A percentile compares a stretch with the other conserved stretches of the same genome.
phyloP scores from a whole-genome alignment of 2,113 vertebrate genomes.

The Pungitius pungitius region DNA sequence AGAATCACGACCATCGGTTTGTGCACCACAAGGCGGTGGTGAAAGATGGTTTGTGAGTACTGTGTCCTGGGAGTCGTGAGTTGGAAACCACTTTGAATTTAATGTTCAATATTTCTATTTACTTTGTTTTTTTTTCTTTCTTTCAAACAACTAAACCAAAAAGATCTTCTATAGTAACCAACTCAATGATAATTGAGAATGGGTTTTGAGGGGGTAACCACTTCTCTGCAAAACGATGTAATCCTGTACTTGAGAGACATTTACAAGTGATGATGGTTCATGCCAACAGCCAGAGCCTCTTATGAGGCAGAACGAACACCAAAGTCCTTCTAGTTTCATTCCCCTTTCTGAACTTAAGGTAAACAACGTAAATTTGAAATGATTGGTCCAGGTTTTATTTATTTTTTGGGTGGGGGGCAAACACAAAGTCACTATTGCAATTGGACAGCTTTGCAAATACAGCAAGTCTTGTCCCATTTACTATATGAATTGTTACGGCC shows the following conservation, averaged over 20 bases:
- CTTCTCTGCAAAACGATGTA: background rate
- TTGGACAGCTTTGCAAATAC: background rate
- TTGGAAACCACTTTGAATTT: conserved; percentile 1
- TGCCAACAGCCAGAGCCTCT: background rate
- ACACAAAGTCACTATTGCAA: background rate
- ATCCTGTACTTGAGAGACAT: background rate
- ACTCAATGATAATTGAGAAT: too few species aligned
- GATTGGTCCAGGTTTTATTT: background rate
- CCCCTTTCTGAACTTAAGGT: background rate
- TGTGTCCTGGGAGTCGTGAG: background rate
- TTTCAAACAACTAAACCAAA: background rate
- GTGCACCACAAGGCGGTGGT: conserved; percentile 37
- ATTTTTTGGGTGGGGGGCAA: background rate
- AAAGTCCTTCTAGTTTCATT: background rate
- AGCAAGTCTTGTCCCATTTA: background rate
- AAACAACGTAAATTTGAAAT: background rate
- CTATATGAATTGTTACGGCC: too few species aligned
- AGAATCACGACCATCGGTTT: conserved; percentile 44
- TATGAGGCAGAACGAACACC: background rate
- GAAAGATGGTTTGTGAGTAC: background rate
- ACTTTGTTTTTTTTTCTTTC: background rate
- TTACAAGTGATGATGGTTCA: background rate
- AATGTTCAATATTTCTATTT: background rate
- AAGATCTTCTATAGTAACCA: background rate
- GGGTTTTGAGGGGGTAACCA: background rate